A percentile compares a stretch with the other conserved stretches of the same genome.
These are phyloP conservation scores for Hypena proboscidalis DNA, from an alignment of 2,888 invertebrate genomes.

Conservation along the genomic window DNA sequence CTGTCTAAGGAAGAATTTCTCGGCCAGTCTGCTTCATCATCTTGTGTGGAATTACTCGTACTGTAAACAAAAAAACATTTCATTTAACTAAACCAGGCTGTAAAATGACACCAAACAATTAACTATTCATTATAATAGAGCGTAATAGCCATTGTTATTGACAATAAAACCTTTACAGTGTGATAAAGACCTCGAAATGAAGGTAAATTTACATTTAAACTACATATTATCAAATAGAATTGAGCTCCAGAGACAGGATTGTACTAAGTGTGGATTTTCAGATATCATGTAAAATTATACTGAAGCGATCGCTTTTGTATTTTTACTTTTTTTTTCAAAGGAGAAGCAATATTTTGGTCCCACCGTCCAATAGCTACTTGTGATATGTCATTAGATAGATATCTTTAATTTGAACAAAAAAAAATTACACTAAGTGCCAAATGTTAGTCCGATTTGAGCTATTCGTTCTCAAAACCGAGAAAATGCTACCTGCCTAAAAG, in stretches of 20 bases:
- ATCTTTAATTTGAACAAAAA: too few species aligned
- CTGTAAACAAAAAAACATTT: constrained; percentile 60
- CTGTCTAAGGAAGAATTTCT: constrained; percentile 60
- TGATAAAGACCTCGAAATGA: constrained; percentile 8
- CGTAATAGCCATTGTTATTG: constrained; percentile 1
- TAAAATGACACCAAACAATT: constrained; percentile 6
- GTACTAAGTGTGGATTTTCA: neutral
- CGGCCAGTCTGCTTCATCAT: constrained; percentile 77
- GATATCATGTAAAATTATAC: too few species aligned
- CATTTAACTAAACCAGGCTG: constrained; percentile 1
- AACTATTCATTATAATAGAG: constrained; percentile 6
- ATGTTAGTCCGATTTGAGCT: too few species aligned
- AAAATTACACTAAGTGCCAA: too few species aligned
- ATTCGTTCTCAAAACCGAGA: too few species aligned
- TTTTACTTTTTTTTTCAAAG: too few species aligned
- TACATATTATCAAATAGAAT: neutral
- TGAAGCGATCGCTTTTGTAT: too few species aligned
- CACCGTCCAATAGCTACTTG: too few species aligned
- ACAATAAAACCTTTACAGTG: constrained; percentile 10
- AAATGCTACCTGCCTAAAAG: too few species aligned
- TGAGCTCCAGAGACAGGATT: neutral
- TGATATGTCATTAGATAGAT: too few species aligned
- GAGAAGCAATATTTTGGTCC: too few species aligned
- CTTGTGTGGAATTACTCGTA: constrained; percentile 66
- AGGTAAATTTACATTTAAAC: constrained; percentile 12